Percentiles rank a stretch among this genome's conserved stretches.
These are phyloP conservation scores for Callaeas wilsoni DNA, from an alignment of 2,113 vertebrate species.

Conservation along the genomic window DNA sequence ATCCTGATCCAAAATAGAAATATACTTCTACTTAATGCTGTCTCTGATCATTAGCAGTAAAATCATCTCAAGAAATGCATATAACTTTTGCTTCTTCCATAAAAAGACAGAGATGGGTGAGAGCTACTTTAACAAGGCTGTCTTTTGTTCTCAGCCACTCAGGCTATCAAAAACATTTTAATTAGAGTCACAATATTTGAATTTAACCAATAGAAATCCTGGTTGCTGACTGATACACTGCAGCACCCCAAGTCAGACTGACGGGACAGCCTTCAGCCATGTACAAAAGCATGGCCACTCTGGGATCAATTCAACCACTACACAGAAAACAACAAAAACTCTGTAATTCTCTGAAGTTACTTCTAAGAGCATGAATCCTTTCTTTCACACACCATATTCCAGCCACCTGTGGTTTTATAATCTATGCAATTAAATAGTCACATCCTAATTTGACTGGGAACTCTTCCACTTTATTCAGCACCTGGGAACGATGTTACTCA, in stretches of 20 bases:
- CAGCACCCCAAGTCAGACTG: neutral
- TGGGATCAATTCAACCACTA: neutral
- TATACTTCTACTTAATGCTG: neutral
- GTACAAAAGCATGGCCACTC: neutral
- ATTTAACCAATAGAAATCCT: neutral
- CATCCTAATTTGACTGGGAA: neutral
- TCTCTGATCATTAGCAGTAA: neutral
- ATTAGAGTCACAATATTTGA: neutral
- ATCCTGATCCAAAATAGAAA: neutral
- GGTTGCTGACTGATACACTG: neutral
- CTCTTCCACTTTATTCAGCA: neutral
- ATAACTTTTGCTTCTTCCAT: neutral
- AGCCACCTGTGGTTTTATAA: neutral
- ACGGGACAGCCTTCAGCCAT: neutral
- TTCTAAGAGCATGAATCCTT: neutral
- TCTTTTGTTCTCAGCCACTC: neutral
- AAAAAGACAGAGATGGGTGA: neutral
- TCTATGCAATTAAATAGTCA: neutral
- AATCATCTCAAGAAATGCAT: neutral
- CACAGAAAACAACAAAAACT: neutral
- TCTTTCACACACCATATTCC: neutral
- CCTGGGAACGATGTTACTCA: neutral
- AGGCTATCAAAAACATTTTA: neutral
- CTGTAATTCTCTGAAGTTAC: neutral
- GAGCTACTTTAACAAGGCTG: neutral